Evolutionary conservation across 1,140 invertebrate species (phyloP), one percentile per base, ranked within the genome.

Genomic region (Leptinotarsa lineolata): DNA sequence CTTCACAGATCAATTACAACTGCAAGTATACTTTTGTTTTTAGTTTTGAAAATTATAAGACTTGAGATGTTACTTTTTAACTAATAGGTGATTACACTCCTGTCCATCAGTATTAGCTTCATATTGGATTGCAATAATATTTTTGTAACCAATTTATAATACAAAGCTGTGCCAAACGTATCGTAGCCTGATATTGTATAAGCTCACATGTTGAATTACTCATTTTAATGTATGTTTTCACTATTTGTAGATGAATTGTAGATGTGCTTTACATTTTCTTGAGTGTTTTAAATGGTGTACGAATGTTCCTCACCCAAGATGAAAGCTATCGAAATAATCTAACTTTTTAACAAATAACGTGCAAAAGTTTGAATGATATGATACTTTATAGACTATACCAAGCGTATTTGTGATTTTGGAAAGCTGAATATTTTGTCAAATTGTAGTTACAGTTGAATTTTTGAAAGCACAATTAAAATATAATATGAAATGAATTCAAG

Each of bases 61-160:
- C 66, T 68, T 68, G 66, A 68, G 20, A 65, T 30, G 30, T 22
- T 65, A 65, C 63, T 30, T 65, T 68, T 68, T 48, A 45, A 68
- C 39, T 68, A 68, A 46, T 68, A 68, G 66, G 45, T 46, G 39
- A 68, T 18, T 45, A 68, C 20, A 68, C 66, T 68, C 66, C 66
- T 68, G 66, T 68, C 66, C 66, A 68, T 68, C 66, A 68, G 66
- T 68, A 68, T 68, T 68, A 68, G 66, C 66, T 68, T 68, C 66
- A 68, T 68, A 68, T 68, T 68, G 66, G 66, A 68, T 68, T 68
- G 66, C 66, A 68, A 68, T 68, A 20, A 68, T 68, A 68, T 68
- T 68, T 68, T 68, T 68, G 66, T 68, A 68, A 68, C 20, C 66
- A 68, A 68, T 68, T 68, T 68, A 68, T 68, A 45, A 68, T 68